Base-by-base conservation (phyloP, 35 echinoderm and acorn worm species). In the Apostichopus parvimensis region DNA sequence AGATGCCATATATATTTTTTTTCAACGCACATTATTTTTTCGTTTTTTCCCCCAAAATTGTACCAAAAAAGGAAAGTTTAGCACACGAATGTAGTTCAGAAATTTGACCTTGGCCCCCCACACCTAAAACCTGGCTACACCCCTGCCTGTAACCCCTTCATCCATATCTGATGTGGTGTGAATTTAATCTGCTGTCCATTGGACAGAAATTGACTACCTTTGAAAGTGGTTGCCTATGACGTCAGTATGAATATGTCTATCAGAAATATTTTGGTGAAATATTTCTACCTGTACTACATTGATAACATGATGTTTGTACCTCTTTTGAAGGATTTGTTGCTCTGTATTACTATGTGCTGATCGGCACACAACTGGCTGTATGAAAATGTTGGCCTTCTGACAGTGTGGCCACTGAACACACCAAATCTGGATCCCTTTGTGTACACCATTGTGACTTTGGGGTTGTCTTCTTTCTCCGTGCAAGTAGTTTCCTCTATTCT, bases 301-400 rank as follows among this genome's bases (percentile, higher is more conserved):
- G 34, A 45, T 45, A 78, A 1, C 6, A n/a, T 52, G 14, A 54
- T 6, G 72, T 64, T 64, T 52, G 26, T 72, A 18, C 62, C 86
- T 72, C 61, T 64, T 68, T 15, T 88, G 79, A 53, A 54, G 5
- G 24, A n/a, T 17, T 88, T 34, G 57, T 73, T 68, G 14, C 57
- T 88, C 52, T 88, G 60, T 15, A 88, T 54, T 65, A 88, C 64
- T 28, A 88, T 88, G 23, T 88, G 86, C 21, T 88, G 86, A 68
- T 28, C 64, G 52, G 86, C 60, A 54, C 86, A 88, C 86, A 88
- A 18, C 61, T 88, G 86, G 25, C 86, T 88, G 86, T 88, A 88
- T 10, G 86, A 88, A 73, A 72, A 88, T 72, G 71, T 24, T 14
- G 86, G 86, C 86, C 86, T 34, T 45, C 86, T 21, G 6, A 88